These are phyloP conservation scores for Thamnophis sirtalis DNA, from an alignment of 2,113 vertebrate species.

Conservation along the genomic window DNA sequence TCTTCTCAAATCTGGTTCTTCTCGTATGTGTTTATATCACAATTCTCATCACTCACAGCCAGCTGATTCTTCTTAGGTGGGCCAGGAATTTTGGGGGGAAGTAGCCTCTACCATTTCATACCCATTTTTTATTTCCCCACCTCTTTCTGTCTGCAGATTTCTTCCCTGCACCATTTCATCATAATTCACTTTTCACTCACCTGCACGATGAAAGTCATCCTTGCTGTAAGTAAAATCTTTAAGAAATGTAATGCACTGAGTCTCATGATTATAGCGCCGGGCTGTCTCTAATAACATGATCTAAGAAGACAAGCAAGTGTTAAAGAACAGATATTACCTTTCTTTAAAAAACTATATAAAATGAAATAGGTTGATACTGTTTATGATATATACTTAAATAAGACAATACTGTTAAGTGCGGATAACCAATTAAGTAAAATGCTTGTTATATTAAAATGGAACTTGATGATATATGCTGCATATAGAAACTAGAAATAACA, in stretches of 20 bases:
- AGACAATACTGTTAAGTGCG: too few species aligned
- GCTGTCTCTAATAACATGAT: conserved; percentile 73
- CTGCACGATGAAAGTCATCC: conserved; percentile 70
- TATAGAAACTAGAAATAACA: too few species aligned
- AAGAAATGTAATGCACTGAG: conserved; percentile 69
- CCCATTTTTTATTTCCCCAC: not conserved
- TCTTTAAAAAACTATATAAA: not conserved
- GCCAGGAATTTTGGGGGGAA: not conserved
- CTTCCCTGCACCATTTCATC: not conserved
- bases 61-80: not conserved
- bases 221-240: conserved; percentile 76
- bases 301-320: conserved; percentile 23
- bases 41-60: not conserved
- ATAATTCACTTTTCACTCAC: conserved; percentile 31
- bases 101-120: too few species aligned
- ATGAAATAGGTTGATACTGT: too few species aligned
- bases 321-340: not conserved
- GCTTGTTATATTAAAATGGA: too few species aligned
- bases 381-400: too few species aligned
- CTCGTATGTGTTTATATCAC: not conserved
- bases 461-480: too few species aligned
- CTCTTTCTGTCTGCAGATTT: not conserved
- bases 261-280: conserved; percentile 70
- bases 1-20: not conserved
- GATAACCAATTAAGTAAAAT: too few species aligned